A percentile compares a stretch with the other conserved stretches of the same genome.
Evolutionary conservation across 2,113 vertebrate species (phyloP).

Genomic region (Taxidea taxus): DNA sequence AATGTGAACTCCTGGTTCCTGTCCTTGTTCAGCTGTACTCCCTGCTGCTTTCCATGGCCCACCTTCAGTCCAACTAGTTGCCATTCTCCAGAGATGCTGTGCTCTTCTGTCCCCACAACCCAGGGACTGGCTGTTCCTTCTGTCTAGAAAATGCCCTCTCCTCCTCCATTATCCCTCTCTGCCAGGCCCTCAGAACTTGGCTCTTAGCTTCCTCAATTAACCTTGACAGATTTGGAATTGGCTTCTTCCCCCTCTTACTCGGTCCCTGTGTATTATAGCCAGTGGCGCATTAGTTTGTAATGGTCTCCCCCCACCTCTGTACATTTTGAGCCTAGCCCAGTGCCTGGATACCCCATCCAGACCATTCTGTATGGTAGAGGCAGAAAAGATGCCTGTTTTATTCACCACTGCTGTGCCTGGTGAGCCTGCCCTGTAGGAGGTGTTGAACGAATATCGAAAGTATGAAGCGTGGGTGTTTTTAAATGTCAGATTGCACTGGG

Average conservation of each 20-base stretch:
- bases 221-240: not conserved
- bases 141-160: not conserved
- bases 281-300: not conserved
- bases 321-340: not conserved
- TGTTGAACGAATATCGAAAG: not conserved
- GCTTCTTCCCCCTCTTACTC: not conserved
- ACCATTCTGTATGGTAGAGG: not conserved
- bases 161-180: not conserved
- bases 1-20: not conserved
- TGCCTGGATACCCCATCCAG: not conserved
- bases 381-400: not conserved
- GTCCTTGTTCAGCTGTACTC: fast-evolving
- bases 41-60: not conserved
- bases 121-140: not conserved
- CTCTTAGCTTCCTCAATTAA: not conserved
- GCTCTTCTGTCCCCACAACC: not conserved
- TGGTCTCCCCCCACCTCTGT: not conserved
- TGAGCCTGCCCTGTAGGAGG: not conserved
- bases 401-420: not conserved
- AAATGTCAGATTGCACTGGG: not conserved
- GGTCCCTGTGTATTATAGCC: not conserved
- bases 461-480: not conserved
- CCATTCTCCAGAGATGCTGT: not conserved
- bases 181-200: not conserved
- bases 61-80: not conserved